Base-by-base conservation (phyloP, 2,797 vertebrate species). In the Eulemur mongoz region DNA sequence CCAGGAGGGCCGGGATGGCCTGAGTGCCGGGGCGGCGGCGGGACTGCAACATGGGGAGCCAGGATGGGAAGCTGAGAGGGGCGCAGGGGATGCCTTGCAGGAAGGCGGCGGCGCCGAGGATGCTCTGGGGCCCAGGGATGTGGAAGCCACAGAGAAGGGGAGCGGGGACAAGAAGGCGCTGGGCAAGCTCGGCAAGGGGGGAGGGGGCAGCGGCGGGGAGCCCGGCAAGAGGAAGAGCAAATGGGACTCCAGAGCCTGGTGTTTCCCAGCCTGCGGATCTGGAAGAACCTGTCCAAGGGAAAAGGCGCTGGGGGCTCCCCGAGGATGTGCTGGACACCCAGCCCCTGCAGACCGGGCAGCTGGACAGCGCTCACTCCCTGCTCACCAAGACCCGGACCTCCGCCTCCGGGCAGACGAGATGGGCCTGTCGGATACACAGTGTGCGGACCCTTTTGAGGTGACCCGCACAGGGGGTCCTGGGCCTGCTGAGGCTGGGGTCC, bases 201-300 rank as follows among this genome's bases (percentile, higher is more conserved):
- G 8, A 93, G 91, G 57, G 98, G n/a, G n/a, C n/a, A n/a, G 98
- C 92, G 81, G 90, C 61, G 96, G 97, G 6, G 99, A 99, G 86
- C 98, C 98, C 0, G 92, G 98, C 25, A 99, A 99, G 98, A 40
- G 5, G 40, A 99, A 99, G 98, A 99, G 98, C 98, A 99, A 99
- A 98, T 98, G 99, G 0, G 99, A 99, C 85, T 99, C 99, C 5
- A 99, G 98, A 97, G 98, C 99, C 48, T 99, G 0, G 99, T 99
- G 85, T 99, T 99, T 98, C 99, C 99, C 96, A 99, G 99, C 98
- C 99, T 99, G 95, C 99, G 99, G 89, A 99, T 99, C 96, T 98
- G 99, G 82, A 99, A 99, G 98, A 99, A 99, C 96, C 98, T 99
- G 17, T 99, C 99, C 89, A 99, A 98, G 98, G 98, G 98, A 3